Evolutionary conservation across 2,113 vertebrate species (phyloP), one percentile per base, ranked within the genome.

Genomic region (Lampris incognitus): DNA sequence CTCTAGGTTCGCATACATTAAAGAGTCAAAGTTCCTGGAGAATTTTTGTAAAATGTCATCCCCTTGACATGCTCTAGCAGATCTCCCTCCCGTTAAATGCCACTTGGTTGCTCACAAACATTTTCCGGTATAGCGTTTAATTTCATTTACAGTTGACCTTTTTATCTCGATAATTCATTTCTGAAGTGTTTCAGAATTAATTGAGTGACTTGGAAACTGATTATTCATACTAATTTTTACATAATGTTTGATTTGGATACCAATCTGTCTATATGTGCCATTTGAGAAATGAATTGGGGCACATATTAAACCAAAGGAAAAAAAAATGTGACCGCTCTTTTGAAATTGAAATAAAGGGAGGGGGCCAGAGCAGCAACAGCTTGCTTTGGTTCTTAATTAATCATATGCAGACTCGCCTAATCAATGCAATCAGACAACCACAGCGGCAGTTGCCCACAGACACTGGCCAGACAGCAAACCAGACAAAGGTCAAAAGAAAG

Each of bases 401-500:
- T 85, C 76, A 69, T 8, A 80, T 46, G 76, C 36, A 62, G 38
- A 61, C 49, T 65, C 67, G 55, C 62, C 76, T 86, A 81, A 83
- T 85, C 80, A 66, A 78, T 81, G 69, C 68, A 78, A 63, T 76
- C 60, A 76, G 78, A 88, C 82, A 76, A 67, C 71, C 69, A 73
- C 54, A 79, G 64, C 85, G 9, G 50, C 50, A 84, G 72, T 81
- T 82, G 85, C 63, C 65, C 78, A 74, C 72, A 85, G 79, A 87
- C 84, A 68, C 60, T 80, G 78, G 75, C 51, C 74, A 81, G 83
- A 87, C 89, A 87, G 79, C 60, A 81, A 64, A 81, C 82, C 84
- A 88, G 83, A 66, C 85, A 90, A 87, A 89, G 87, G 91, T 92
- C 89, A 93, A 39, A 71, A 60, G 40, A 80, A 58, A 81, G 78